Base-by-base conservation (phyloP, 2,888 invertebrate species). In the Plemyria rubiginata region DNA sequence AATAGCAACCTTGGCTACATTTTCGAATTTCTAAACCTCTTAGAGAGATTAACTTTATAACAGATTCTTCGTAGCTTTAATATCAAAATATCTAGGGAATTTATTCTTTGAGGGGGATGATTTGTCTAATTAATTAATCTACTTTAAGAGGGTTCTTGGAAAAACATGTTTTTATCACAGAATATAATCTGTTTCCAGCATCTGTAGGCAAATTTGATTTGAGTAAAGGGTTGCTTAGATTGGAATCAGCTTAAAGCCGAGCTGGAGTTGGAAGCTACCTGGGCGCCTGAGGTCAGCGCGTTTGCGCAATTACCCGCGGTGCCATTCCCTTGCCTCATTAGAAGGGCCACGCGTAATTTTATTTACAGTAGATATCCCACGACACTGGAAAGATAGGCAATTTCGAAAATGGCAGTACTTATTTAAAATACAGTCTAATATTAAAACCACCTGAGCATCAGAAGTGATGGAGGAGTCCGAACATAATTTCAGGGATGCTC, bases 91-190 rank as follows among this genome's bases (percentile, higher is more conserved):
- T 41, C 55, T 15, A 63, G 41, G 13, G 55, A 59, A 46, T 45
- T 28, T 55, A 41, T 51, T 32, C 58, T 51, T 50, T 54, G 40
- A 45, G 52, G 54, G 59, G 32, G 55, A 56, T 60, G 59, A 56
- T 60, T 9, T 16, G 36, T 45, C 16, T 45, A 16, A 45, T 45
- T 49, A 56, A 60, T 56, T 36, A 53, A 38, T 52, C 45, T 63
- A 49, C 45, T 59, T 59, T 63, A 16, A 16, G 40, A 51, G 46
- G 46, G 32, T 13, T 51, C 40, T 16, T 36, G 38, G 49, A 48
- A 59, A 53, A 63, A 63, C 58, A 59, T 63, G 54, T 63, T 63
- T 63, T 63, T 54, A 51, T 45, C 50, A 40, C 1, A 51, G 45
- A 54, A 13, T 49, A n/a, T 50, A 22, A 51, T 46, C 43, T 49